These are phyloP conservation scores for Litocranius walleri DNA, from an alignment of 2,113 vertebrate genomes.

Conservation along the genomic window DNA sequence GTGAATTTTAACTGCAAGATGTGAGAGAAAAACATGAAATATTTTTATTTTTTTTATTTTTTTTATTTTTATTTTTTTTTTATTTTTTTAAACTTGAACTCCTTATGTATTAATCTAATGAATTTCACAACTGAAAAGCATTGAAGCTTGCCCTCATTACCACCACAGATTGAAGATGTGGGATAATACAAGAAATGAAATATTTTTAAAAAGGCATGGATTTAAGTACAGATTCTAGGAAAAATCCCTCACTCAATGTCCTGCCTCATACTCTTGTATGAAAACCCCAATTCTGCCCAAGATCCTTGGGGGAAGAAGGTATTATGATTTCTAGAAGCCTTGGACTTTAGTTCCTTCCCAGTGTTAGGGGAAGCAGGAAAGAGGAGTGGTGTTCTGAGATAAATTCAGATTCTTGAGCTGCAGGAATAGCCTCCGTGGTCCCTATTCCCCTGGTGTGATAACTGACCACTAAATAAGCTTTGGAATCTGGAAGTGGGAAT, in stretches of 20 bases:
- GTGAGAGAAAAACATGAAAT: not conserved
- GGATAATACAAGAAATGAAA: no score
- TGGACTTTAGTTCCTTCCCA: not conserved
- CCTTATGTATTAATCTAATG: no score
- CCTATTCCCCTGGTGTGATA: not conserved
- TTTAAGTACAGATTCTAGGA: not conserved
- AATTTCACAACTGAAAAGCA: no score
- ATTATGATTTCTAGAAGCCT: not conserved
- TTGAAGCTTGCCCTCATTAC: no score
- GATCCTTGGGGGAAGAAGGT: not conserved
- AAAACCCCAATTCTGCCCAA: not conserved
- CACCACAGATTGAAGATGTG: no score
- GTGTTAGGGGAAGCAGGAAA: not conserved
- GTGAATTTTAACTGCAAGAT: not conserved
- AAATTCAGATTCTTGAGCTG: not conserved
- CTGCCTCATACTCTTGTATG: not conserved
- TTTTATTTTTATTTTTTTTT: no score
- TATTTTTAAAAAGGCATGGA: not conserved
- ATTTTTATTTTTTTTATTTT: no score
- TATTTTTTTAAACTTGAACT: no score
- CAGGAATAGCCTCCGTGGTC: not conserved
- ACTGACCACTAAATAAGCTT: not conserved
- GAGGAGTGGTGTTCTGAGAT: not conserved
- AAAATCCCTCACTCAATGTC: not conserved
- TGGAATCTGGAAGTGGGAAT: not conserved